phyloP scores from a whole-genome alignment of 2,797 vertebrate species.

The Heliangelus exortis region DNA sequence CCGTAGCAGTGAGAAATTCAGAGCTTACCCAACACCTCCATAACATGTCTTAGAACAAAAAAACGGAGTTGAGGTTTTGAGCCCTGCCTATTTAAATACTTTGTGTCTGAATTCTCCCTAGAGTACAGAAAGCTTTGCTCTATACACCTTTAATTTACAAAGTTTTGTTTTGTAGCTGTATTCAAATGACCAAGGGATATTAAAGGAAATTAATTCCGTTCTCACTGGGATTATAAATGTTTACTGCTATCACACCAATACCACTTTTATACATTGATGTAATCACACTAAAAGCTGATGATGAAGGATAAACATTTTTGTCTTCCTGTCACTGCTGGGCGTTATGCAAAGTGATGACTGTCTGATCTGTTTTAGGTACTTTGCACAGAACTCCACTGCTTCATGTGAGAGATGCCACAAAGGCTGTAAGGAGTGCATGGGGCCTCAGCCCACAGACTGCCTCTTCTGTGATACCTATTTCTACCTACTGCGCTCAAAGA shows the following conservation, averaged over 20 bases:
- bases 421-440: conserved; percentile 85
- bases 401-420: conserved; percentile 86
- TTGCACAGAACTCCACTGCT: conserved; percentile 69
- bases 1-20: neutral
- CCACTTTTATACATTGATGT: neutral
- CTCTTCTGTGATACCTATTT: conserved; percentile 83
- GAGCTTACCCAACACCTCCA: neutral
- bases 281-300: neutral
- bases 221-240: neutral
- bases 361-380: conserved; percentile 72
- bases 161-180: neutral
- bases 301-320: neutral
- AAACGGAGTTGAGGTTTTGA: neutral
- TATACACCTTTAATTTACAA: neutral
- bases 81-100: neutral
- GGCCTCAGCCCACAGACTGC: conserved; percentile 77
- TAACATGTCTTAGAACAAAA: neutral
- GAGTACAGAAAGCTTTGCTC: neutral
- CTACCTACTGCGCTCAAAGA: conserved; percentile 81
- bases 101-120: neutral
- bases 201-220: neutral
- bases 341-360: neutral
- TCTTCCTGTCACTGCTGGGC: neutral
- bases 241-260: neutral
- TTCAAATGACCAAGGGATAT: neutral